Evolutionary conservation across 2,888 invertebrate genomes (phyloP).

Genomic region (Dynastes grantii): DNA sequence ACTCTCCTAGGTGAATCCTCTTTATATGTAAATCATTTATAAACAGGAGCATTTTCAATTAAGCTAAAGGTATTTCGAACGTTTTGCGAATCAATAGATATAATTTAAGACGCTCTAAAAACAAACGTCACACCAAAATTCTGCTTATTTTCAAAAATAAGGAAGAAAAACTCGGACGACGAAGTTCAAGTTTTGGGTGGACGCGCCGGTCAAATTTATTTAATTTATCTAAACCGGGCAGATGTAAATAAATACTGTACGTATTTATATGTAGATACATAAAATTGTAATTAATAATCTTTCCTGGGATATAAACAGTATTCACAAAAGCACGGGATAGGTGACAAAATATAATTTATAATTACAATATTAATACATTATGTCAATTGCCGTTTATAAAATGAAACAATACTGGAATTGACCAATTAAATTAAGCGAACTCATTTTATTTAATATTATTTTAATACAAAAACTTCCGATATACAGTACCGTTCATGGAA

Average conservation of each 20-base stretch:
- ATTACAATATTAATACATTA: conserved; percentile 15
- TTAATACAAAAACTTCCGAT: conserved; percentile 10
- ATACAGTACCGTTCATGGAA: too few relatives aligned
- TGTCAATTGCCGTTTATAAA: conserved; percentile 9
- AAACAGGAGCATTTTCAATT: conserved; percentile 22
- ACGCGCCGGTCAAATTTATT: not conserved
- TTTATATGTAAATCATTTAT: conserved; percentile 37
- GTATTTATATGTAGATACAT: not conserved
- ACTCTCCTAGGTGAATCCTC: conserved; percentile 16
- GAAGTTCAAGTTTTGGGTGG: too few relatives aligned
- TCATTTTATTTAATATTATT: not conserved
- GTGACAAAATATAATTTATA: conserved; percentile 21
- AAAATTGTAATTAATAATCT: conserved; percentile 21
- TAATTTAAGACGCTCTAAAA: not conserved
- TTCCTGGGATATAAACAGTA: not conserved
- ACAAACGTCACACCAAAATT: too few relatives aligned
- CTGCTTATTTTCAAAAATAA: too few relatives aligned
- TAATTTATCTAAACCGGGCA: not conserved
- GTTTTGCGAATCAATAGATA: not conserved
- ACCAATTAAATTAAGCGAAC: conserved; percentile 10
- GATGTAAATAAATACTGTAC: conserved; percentile 2
- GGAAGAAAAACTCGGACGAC: too few relatives aligned
- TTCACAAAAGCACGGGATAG: conserved; percentile 1
- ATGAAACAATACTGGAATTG: conserved; percentile 4
- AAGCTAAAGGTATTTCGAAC: conserved; percentile 7